Conservation (phyloP, 2,113 vertebrate species). For the Entomyzon cyanotis region DNA sequence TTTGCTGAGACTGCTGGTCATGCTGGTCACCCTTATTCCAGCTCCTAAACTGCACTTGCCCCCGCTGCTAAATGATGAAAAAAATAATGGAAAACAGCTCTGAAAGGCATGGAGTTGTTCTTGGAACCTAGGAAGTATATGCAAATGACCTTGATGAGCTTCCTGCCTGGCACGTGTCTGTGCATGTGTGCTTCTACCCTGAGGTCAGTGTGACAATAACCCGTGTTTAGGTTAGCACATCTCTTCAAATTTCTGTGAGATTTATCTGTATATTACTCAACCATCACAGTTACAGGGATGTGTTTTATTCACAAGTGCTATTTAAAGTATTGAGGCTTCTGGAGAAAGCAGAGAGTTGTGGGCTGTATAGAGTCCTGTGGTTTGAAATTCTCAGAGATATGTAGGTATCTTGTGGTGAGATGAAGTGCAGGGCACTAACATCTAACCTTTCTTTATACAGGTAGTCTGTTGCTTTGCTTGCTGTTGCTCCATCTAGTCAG, state of each 20-base stretch:
- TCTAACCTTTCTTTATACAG: neutral
- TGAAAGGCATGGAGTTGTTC: neutral
- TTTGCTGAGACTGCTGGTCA: neutral
- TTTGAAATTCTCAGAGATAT: neutral
- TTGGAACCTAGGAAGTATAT: neutral
- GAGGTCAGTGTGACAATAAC: neutral
- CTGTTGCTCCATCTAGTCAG: neutral
- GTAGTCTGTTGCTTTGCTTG: neutral
- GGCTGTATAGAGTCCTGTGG: fast-evolving
- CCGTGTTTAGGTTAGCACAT: neutral
- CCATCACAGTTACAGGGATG: neutral
- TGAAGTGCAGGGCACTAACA: neutral
- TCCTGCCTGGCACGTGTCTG: neutral
- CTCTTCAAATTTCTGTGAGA: neutral
- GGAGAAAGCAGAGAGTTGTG: neutral
- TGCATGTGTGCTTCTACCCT: fast-evolving
- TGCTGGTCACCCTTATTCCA: neutral
- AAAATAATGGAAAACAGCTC: neutral
- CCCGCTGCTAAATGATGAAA: neutral
- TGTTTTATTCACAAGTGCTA: neutral
- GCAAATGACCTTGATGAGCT: neutral
- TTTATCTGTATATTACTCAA: neutral
- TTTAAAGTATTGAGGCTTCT: neutral
- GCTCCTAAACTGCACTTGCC: neutral
- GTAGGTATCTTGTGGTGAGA: neutral